Percentiles rank a stretch among this genome's conserved stretches.
Conservation (phyloP, 1,140 invertebrate species). For the Phthorimaea operculella region DNA sequence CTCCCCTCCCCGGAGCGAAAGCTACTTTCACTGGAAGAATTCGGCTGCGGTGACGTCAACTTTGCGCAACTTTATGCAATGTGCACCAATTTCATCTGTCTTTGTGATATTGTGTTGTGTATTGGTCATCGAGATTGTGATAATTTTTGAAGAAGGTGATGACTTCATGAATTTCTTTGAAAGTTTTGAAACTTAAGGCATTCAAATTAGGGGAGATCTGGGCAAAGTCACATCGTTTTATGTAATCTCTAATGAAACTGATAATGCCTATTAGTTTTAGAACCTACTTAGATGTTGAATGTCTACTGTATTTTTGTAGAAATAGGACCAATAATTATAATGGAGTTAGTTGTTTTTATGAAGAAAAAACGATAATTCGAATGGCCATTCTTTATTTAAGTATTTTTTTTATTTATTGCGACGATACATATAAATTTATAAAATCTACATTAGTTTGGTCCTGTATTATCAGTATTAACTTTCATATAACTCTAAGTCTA, state of each 20-base stretch:
- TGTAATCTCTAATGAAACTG: no score
- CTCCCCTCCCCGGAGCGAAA: conserved; percentile 34
- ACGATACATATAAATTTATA: conserved; percentile 40
- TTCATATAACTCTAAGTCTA: conserved; percentile 46
- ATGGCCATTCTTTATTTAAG: conserved; percentile 34
- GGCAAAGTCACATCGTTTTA: no score
- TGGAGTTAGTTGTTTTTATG: no score
- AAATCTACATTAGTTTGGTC: conserved; percentile 62
- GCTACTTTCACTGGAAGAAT: conserved; percentile 61
- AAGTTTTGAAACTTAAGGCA: no score
- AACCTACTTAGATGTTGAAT: no score
- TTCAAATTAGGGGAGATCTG: no score
- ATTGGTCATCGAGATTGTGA: no score
- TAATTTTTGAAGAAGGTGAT: no score
- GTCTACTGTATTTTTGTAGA: no score
- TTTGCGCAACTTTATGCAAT: conserved; percentile 60
- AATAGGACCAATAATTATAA: no score
- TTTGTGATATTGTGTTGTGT: not conserved
- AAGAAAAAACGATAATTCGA: conserved; percentile 19
- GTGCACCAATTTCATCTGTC: conserved; percentile 1
- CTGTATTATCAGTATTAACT: conserved; percentile 24
- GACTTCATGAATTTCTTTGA: no score
- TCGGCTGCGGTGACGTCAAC: conserved; percentile 45
- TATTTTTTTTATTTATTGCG: conserved; percentile 37
- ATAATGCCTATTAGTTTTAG: no score